Evolutionary conservation across 2,797 vertebrate species (phyloP).

Genomic region (Mus minutoides): DNA sequence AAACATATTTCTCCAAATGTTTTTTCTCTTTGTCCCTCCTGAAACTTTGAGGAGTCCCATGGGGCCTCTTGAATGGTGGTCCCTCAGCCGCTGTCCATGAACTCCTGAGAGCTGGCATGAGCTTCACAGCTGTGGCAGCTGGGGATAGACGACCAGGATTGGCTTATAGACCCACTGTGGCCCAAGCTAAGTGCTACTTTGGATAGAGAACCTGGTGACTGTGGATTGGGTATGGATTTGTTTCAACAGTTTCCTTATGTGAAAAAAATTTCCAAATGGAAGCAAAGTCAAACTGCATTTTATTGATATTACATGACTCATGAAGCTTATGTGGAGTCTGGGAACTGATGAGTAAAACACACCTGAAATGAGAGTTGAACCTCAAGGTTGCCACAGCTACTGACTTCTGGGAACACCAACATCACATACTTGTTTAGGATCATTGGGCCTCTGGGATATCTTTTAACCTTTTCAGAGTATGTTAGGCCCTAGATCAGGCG

Average conservation of each 20-base stretch:
- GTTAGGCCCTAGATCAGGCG: neutral
- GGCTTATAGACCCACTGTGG: neutral
- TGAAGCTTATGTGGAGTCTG: conserved; percentile 16
- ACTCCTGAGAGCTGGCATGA: neutral
- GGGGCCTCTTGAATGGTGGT: neutral
- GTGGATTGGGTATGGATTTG: conserved; percentile 32
- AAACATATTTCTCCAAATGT: neutral
- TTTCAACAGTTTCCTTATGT: conserved; percentile 44
- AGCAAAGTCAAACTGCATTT: conserved; percentile 48
- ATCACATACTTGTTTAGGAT: neutral
- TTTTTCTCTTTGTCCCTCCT: neutral
- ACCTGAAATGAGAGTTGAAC: conserved; percentile 51
- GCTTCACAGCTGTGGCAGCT: neutral
- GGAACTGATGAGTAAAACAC: conserved; percentile 42
- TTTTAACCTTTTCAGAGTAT: conserved; percentile 6
- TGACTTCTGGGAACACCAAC: neutral
- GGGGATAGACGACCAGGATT: conserved; percentile 29
- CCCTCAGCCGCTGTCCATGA: neutral
- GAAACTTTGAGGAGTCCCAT: neutral
- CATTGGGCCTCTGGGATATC: neutral
- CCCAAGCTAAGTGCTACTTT: neutral
- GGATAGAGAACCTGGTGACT: conserved; percentile 23
- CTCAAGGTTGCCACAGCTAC: conserved; percentile 9
- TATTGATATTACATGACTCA: conserved; percentile 2
- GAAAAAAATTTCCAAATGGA: conserved; percentile 29